Base-by-base conservation (phyloP, 2,888 invertebrate species). In the Monopis laevigella region DNA sequence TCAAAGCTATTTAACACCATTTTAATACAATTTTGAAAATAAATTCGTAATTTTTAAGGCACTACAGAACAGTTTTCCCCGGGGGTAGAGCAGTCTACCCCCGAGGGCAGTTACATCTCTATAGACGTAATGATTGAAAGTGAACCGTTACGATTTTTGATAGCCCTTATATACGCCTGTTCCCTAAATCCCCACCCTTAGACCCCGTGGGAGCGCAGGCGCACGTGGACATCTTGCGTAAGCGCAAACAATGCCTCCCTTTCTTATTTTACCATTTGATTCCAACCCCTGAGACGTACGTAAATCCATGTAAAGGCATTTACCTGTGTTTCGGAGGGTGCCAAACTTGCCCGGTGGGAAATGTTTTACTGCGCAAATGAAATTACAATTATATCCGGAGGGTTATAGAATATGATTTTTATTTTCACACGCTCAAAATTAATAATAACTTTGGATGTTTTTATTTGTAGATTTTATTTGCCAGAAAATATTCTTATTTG, bases 361-460 rank as follows among this genome's bases (percentile, higher is more conserved):
- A 77, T 55, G 48, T 54, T 54, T 64, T 52, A 65, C 68, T 70
- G n/a, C 68, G 58, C 60, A 67, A 70, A 66, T 65, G 59, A 72
- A 73, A 63, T 54, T 53, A 62, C 57, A 61, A 70, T 64, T 68
- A 68, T 40, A 29, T 61, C 54, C 59, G 54, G 66, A 64, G 73
- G 74, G 70, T 66, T 47, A n/a, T n/a, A 43, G 45, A 66, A n/a
- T 40, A 19, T 18, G 29, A 18, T 29, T n/a, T 16, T 8, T 11
- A 36, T 64, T 72, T 78, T 77, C 78, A 62, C 78, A 78, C 78
- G 78, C 61, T 62, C n/a, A n/a, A n/a, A n/a, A n/a, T n/a, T n/a
- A n/a, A n/a, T n/a, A n/a, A n/a, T n/a, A n/a, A n/a, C n/a, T n/a
- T n/a, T n/a, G n/a, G n/a, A n/a, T n/a, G n/a, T n/a, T n/a, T n/a